Conservation (phyloP, 2,113 vertebrate genomes). For the Pholis gunnellus region DNA sequence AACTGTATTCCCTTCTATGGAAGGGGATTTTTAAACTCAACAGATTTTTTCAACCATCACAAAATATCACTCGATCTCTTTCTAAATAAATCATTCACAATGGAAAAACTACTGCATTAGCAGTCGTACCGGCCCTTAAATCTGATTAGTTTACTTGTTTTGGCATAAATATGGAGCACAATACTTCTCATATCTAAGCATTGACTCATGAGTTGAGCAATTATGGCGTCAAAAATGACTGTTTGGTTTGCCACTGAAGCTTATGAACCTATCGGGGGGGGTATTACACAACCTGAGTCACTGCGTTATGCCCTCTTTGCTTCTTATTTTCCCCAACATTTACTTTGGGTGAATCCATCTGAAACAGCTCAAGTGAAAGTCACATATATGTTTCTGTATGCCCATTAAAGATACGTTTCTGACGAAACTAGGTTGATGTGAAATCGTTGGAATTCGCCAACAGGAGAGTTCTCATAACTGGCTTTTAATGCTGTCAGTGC, state of each 20-base stretch:
- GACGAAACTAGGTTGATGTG: constrained; percentile 1
- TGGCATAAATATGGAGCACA: constrained; percentile 66
- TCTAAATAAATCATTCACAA: constrained; percentile 62
- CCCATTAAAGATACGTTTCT: background rate
- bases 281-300: constrained; percentile 65
- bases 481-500: background rate
- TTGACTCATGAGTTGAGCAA: constrained; percentile 69
- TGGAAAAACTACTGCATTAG: constrained; percentile 53
- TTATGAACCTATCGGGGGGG: constrained; percentile 62
- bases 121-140: constrained; percentile 53
- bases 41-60: constrained; percentile 58
- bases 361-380: constrained; percentile 28
- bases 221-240: constrained; percentile 68
- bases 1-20: constrained; percentile 52
- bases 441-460: background rate
- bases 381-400: background rate
- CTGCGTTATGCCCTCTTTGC: constrained; percentile 65
- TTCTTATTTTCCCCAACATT: constrained; percentile 77
- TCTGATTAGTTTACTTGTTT: constrained; percentile 81
- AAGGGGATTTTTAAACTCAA: constrained; percentile 21
- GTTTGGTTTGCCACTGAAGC: constrained; percentile 69
- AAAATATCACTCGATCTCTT: constrained; percentile 63
- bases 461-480: constrained; percentile 4
- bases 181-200: constrained; percentile 65
- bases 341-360: constrained; percentile 51